Percentiles rank a stretch among this genome's conserved stretches.
phyloP scores from a whole-genome alignment of 2,888 invertebrate species.

The Hydriomena furcata region DNA sequence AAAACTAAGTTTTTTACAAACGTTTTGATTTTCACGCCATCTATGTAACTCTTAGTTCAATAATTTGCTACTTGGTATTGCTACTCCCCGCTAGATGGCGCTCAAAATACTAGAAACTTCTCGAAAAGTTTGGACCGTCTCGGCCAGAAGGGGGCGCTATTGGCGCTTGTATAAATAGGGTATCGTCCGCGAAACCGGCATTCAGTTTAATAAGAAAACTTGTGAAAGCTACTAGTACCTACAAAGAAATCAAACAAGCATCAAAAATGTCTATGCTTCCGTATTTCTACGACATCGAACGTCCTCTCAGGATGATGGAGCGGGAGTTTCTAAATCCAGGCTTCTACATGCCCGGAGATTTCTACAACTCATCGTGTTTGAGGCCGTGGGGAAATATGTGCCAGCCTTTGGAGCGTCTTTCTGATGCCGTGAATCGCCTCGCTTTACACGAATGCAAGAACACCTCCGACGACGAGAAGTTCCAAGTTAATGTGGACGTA shows the following conservation, averaged over 20 bases:
- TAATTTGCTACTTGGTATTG: constrained; percentile 29
- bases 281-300: constrained; percentile 56
- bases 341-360: constrained; percentile 41
- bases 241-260: constrained; percentile 18
- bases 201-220: constrained; percentile 37
- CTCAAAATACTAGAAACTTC: constrained; percentile 23
- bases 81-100: constrained; percentile 57
- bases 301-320: constrained; percentile 65
- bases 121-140: neutral
- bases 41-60: neutral
- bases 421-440: constrained; percentile 61
- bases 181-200: constrained; percentile 6
- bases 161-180: constrained; percentile 43
- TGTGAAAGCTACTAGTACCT: constrained; percentile 22
- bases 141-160: constrained; percentile 45
- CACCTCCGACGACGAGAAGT: constrained; percentile 79
- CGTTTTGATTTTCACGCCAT: constrained; percentile 5
- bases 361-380: constrained; percentile 40
- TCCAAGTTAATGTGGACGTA: constrained; percentile 89
- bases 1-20: no score
- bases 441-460: constrained; percentile 72
- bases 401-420: constrained; percentile 60
- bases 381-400: constrained; percentile 38
- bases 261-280: constrained; percentile 65
- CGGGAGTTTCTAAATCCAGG: constrained; percentile 55